A percentile compares a stretch with the other conserved stretches of the same genome.
Conservation (phyloP, 1,140 invertebrate genomes). For the Drosophila bocqueti region DNA sequence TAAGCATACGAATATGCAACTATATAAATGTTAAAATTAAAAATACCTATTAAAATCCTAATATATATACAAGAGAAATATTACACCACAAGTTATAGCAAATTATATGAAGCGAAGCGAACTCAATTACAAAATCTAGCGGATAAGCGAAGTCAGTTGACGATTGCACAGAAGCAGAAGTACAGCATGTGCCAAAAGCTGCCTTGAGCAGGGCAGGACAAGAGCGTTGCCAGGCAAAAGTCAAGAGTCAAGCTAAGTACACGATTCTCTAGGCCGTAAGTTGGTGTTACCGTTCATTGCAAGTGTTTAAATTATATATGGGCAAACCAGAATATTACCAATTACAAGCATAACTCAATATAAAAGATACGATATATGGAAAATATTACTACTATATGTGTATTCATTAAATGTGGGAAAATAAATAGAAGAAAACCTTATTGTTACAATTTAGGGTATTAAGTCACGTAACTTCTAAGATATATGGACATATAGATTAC, state of each 20-base stretch:
- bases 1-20: constrained; percentile 48
- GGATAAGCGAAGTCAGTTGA: constrained; percentile 50
- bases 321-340: constrained; percentile 58
- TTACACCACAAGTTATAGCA: constrained; percentile 46
- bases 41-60: constrained; percentile 32
- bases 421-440: constrained; percentile 44
- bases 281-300: constrained; percentile 76
- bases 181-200: constrained; percentile 74
- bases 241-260: constrained; percentile 41
- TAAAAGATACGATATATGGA: constrained; percentile 51
- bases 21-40: constrained; percentile 74
- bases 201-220: constrained; percentile 35
- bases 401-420: constrained; percentile 71
- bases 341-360: constrained; percentile 65
- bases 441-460: constrained; percentile 80
- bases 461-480: constrained; percentile 73
- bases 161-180: constrained; percentile 40
- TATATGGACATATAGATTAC: constrained; percentile 81
- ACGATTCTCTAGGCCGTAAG: constrained; percentile 67
- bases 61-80: constrained; percentile 50
- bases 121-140: constrained; percentile 70
- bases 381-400: constrained; percentile 54
- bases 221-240: constrained; percentile 29
- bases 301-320: constrained; percentile 71
- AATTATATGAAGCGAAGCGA: constrained; percentile 38